Percentiles rank a stretch among this genome's conserved stretches.
Evolutionary conservation across 2,113 vertebrate species (phyloP).

Genomic region (Tautogolabrus adspersus): DNA sequence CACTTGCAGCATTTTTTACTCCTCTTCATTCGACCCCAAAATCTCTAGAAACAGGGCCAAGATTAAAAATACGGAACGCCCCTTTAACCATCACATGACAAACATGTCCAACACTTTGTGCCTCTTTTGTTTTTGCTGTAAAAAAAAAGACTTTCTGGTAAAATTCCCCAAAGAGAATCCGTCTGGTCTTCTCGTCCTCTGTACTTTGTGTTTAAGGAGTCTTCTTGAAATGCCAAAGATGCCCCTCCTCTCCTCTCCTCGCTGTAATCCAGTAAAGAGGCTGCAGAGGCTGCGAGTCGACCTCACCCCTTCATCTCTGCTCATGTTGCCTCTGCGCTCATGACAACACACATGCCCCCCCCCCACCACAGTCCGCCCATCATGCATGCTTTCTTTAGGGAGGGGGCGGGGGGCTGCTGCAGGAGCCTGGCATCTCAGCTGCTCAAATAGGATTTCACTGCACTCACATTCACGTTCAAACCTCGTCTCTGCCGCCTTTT

Average conservation of each 20-base stretch:
- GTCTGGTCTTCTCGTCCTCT: not conserved
- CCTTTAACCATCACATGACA: no score
- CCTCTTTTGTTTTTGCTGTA: no score
- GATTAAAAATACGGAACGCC: no score
- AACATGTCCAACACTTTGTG: no score
- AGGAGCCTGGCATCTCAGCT: conserved; percentile 10
- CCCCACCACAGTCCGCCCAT: not conserved
- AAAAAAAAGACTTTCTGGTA: no score
- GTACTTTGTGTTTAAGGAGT: not conserved
- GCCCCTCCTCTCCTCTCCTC: conserved; percentile 27
- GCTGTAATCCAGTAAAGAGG: conserved; percentile 62
- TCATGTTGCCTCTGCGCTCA: no score
- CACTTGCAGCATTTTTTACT: no score
- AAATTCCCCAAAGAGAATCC: no score
- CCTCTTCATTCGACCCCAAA: no score
- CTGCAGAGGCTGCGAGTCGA: conserved; percentile 40
- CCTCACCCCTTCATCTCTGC: conserved; percentile 60
- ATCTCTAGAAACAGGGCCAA: no score
- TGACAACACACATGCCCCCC: conserved; percentile 10
- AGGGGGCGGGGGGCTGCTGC: not conserved
- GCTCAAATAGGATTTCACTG: conserved; percentile 56
- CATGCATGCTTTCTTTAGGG: conserved; percentile 24
- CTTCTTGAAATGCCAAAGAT: conserved; percentile 60
- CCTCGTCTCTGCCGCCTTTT: conserved; percentile 46
- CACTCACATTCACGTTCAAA: conserved; percentile 35